phyloP scores from a whole-genome alignment of 2,113 vertebrate genomes.

The Acrocephalus kingi region DNA sequence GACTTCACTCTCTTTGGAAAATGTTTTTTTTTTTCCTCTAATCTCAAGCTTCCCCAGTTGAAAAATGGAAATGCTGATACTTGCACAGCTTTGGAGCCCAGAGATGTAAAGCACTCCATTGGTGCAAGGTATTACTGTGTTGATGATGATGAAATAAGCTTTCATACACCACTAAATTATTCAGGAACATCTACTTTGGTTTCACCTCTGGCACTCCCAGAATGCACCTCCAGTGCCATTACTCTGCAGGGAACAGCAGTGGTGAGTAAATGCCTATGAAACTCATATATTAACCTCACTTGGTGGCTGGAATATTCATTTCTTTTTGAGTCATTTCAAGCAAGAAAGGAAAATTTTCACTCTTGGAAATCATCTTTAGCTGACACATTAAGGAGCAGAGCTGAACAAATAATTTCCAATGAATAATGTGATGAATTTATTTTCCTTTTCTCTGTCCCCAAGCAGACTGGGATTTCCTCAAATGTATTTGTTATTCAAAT shows the following conservation, averaged over 20 bases:
- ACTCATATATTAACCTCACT: constrained; percentile 66
- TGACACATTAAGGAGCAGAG: constrained; percentile 54
- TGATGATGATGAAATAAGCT: constrained; percentile 68
- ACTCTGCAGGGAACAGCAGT: constrained; percentile 57
- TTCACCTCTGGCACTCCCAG: constrained; percentile 68
- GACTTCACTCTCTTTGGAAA: background rate
- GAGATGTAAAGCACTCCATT: constrained; percentile 1
- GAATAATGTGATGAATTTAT: constrained; percentile 57
- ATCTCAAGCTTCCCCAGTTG: background rate
- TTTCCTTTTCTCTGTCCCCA: constrained; percentile 35
- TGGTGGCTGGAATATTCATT: constrained; percentile 68
- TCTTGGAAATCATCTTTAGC: constrained; percentile 56
- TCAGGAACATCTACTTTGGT: constrained; percentile 46
- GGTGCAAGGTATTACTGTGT: constrained; percentile 52
- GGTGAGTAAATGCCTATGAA: constrained; percentile 61
- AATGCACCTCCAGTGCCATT: constrained; percentile 64
- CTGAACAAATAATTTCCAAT: constrained; percentile 56
- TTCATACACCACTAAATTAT: constrained; percentile 66
- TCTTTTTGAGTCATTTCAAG: constrained; percentile 50
- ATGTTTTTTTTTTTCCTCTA: accelerated
- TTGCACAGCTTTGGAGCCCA: constrained; percentile 9
- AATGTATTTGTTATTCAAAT: constrained; percentile 64
- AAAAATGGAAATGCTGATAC: background rate
- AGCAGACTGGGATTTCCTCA: constrained; percentile 59
- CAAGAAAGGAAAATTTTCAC: constrained; percentile 62